A percentile compares a stretch with the other conserved stretches of the same genome.
These are phyloP conservation scores for Etheostoma cragini DNA, from an alignment of 2,113 vertebrate species.

Conservation along the genomic window DNA sequence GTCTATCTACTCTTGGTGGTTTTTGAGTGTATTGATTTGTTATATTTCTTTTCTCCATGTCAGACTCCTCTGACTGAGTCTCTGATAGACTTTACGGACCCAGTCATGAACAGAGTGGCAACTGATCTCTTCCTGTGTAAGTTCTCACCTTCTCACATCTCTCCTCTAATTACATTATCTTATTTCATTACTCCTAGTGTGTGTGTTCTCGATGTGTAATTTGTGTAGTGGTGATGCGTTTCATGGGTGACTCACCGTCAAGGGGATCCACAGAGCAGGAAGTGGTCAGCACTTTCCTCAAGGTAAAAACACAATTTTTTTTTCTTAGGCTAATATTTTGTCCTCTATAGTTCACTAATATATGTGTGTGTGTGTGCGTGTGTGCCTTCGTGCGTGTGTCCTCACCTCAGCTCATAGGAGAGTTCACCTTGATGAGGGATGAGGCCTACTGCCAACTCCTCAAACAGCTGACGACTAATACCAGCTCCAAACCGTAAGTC, in stretches of 20 bases:
- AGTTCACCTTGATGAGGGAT: slow-evolving; percentile 91
- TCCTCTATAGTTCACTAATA: slow-evolving; percentile 8
- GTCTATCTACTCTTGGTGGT: neutral
- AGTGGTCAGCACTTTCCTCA: slow-evolving; percentile 86
- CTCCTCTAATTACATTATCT: slow-evolving; percentile 23
- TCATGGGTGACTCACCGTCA: slow-evolving; percentile 94
- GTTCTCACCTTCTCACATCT: slow-evolving; percentile 41
- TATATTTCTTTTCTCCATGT: neutral
- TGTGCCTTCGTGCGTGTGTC: slow-evolving; percentile 28
- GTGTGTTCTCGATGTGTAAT: slow-evolving; percentile 33
- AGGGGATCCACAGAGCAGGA: slow-evolving; percentile 91
- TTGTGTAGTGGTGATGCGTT: slow-evolving; percentile 91
- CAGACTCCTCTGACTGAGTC: slow-evolving; percentile 93
- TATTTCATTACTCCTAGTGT: slow-evolving; percentile 8
- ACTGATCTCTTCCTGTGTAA: slow-evolving; percentile 92
- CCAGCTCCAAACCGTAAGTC: slow-evolving; percentile 93
- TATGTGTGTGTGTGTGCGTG: neutral
- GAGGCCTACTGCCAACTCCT: slow-evolving; percentile 95
- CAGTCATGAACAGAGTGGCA: slow-evolving; percentile 89
- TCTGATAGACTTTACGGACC: slow-evolving; percentile 92
- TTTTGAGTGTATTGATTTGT: neutral
- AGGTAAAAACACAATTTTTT: slow-evolving; percentile 81
- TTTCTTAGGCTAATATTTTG: neutral
- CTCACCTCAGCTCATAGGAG: slow-evolving; percentile 86
- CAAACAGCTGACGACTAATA: slow-evolving; percentile 94